Conservation (phyloP, 2,888 invertebrate genomes). For the Chaitophorus viminalis region DNA sequence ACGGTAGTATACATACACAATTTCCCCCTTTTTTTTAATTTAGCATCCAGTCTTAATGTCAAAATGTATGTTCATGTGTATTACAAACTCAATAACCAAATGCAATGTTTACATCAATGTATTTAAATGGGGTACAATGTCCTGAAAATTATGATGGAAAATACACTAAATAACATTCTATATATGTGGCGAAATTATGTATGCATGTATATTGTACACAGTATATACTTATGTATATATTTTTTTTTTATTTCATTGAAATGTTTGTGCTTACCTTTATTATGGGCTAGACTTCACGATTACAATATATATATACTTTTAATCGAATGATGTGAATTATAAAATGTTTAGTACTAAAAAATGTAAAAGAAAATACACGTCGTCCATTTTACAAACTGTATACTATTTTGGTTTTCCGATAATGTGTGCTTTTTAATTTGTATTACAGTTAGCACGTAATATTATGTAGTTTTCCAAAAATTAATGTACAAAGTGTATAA, state of each 20-base stretch:
- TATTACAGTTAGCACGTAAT: too few relatives aligned
- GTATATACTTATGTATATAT: too few relatives aligned
- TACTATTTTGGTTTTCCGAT: too few relatives aligned
- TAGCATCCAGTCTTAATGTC: background rate
- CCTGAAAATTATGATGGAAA: constrained; percentile 9
- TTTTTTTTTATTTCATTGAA: background rate
- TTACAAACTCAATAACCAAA: background rate
- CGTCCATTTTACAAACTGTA: too few relatives aligned
- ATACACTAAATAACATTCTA: background rate
- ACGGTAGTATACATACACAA: background rate
- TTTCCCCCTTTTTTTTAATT: background rate
- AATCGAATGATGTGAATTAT: too few relatives aligned
- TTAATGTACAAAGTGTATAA: too few relatives aligned
- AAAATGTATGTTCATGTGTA: background rate
- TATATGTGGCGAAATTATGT: background rate
- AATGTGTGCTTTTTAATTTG: too few relatives aligned
- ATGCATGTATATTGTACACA: background rate
- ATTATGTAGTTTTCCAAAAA: too few relatives aligned
- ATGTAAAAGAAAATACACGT: too few relatives aligned
- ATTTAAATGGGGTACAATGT: background rate
- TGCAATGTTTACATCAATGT: background rate
- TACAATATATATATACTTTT: background rate
- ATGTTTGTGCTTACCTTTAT: background rate
- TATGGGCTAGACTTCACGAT: background rate
- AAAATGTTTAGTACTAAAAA: too few relatives aligned